phyloP scores from a whole-genome alignment of 2,797 vertebrate genomes.

The Pachyuromys duprasi region DNA sequence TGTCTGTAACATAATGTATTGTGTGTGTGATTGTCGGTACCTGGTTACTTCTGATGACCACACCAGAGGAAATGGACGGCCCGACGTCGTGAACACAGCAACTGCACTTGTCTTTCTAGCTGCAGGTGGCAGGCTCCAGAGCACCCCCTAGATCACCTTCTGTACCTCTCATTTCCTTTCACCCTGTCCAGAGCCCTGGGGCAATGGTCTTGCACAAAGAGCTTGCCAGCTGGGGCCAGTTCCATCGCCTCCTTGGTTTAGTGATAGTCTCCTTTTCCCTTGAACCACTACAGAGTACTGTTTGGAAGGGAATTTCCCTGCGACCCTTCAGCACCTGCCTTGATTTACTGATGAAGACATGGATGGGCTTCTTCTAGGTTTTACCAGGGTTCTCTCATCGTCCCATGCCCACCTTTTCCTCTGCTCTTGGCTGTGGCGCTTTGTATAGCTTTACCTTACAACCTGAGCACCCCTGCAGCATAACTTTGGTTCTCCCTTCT shows the following conservation, averaged over 20 bases:
- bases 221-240: neutral
- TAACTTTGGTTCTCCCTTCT: neutral
- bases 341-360: neutral
- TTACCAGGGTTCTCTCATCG: neutral
- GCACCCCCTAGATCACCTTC: neutral
- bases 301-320: conserved; percentile 9
- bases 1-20: neutral
- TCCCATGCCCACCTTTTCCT: neutral
- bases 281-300: neutral
- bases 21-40: neutral
- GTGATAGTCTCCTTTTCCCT: neutral
- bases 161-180: neutral
- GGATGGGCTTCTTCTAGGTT: neutral
- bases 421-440: neutral
- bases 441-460: neutral
- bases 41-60: neutral
- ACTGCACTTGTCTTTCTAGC: neutral
- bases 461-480: neutral
- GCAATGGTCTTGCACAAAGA: neutral
- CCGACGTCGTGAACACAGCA: neutral
- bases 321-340: neutral
- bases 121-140: neutral
- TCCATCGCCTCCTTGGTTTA: neutral
- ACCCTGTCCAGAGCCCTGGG: neutral
- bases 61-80: neutral